Conservation (phyloP, 2,797 vertebrate species). For the Alca torda region DNA sequence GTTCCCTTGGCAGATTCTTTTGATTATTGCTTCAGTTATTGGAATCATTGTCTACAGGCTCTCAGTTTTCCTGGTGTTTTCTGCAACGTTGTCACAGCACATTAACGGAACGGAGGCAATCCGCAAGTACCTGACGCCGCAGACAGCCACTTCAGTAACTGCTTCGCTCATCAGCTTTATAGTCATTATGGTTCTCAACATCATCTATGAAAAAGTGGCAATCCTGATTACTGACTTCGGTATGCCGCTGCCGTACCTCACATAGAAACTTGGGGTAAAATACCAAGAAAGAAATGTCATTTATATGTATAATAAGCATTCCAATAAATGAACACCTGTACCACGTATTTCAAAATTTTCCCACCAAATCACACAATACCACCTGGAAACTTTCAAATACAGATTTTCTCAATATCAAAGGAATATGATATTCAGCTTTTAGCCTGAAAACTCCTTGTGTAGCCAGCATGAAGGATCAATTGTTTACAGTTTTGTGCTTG, state of each 20-base stretch:
- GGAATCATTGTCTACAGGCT: slow-evolving; percentile 93
- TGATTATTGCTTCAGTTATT: slow-evolving; percentile 90
- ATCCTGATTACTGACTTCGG: slow-evolving; percentile 93
- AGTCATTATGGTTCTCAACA: slow-evolving; percentile 91
- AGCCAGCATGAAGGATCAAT: slow-evolving; percentile 22
- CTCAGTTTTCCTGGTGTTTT: slow-evolving; percentile 89
- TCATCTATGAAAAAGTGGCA: slow-evolving; percentile 89
- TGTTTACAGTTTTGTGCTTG: slow-evolving; percentile 40
- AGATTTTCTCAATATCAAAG: background rate
- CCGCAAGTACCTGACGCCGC: slow-evolving; percentile 91
- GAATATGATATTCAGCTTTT: background rate
- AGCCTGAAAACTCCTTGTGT: background rate
- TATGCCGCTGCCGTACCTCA: slow-evolving; percentile 55
- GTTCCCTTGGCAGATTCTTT: slow-evolving; percentile 80
- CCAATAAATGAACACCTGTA: background rate
- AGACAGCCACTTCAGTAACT: slow-evolving; percentile 91
- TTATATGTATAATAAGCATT: background rate
- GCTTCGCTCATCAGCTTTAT: slow-evolving; percentile 92
- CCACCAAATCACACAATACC: background rate
- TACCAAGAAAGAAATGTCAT: background rate
- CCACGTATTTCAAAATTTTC: background rate
- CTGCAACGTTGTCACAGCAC: slow-evolving; percentile 75
- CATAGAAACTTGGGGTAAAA: background rate
- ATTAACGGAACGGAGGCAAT: slow-evolving; percentile 81
- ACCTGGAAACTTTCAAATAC: slow-evolving; percentile 15